phyloP scores from a whole-genome alignment of 2,888 invertebrate genomes.

The Tuta absoluta region DNA sequence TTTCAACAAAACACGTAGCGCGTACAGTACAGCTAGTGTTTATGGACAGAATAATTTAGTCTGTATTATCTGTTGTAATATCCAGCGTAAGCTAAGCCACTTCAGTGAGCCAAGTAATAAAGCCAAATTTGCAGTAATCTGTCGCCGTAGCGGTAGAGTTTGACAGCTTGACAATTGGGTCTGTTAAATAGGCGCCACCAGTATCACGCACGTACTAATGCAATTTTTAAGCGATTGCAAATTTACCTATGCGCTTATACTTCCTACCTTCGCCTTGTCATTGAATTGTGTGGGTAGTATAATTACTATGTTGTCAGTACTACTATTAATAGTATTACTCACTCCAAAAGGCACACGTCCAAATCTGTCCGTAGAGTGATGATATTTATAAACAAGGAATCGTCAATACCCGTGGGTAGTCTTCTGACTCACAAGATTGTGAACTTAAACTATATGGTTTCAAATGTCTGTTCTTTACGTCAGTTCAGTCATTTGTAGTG shows the following conservation, averaged over 20 bases:
- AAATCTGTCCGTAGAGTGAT: not conserved
- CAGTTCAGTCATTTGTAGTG: slow-evolving; percentile 9
- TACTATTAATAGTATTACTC: slow-evolving; percentile 7
- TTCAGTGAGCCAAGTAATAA: no score
- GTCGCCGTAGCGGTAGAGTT: no score
- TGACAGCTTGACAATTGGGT: not conserved
- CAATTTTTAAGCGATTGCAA: no score
- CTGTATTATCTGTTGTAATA: no score
- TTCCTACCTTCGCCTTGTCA: no score
- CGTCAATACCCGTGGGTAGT: slow-evolving; percentile 35
- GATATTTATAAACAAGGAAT: slow-evolving; percentile 39
- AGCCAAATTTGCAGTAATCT: no score
- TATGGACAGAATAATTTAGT: no score
- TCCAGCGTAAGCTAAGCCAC: no score
- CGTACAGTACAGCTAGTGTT: no score
- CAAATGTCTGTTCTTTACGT: slow-evolving; percentile 13
- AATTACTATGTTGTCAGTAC: not conserved
- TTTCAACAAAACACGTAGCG: no score
- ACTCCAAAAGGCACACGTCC: slow-evolving; percentile 24
- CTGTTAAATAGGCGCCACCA: no score
- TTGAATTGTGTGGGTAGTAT: not conserved
- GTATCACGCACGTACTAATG: not conserved
- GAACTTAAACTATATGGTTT: slow-evolving; percentile 27
- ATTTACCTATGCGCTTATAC: no score
- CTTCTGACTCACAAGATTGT: slow-evolving; percentile 32